Conservation (phyloP, 2,113 vertebrate species). For the Pantherophis guttatus region DNA sequence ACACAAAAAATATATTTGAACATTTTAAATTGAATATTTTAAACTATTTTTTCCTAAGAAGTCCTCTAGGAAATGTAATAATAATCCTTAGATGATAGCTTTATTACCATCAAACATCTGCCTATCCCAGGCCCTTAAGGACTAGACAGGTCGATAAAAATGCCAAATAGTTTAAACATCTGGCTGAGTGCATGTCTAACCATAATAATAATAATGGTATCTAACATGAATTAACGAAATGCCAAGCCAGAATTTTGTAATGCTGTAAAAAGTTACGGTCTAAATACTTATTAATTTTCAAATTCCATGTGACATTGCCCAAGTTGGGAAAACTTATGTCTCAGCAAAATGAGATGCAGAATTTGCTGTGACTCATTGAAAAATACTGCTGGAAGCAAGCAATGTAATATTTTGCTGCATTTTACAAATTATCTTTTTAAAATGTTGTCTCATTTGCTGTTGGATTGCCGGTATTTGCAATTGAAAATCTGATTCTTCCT, state of each 20-base stretch:
- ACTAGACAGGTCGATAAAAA: neutral
- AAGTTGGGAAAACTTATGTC: conserved; percentile 53
- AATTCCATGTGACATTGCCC: conserved; percentile 33
- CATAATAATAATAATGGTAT: neutral
- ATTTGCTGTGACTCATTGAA: neutral
- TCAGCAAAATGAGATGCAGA: neutral
- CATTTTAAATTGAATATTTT: neutral
- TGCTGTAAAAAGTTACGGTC: conserved; percentile 5
- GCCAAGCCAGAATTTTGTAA: neutral
- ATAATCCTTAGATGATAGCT: neutral
- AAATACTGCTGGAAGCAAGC: neutral
- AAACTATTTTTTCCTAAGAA: neutral
- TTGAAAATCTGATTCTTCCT: conserved; percentile 18
- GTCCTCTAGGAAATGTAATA: neutral
- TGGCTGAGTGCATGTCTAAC: neutral
- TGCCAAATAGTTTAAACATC: neutral
- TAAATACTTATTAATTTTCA: conserved; percentile 6
- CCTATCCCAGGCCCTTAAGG: neutral
- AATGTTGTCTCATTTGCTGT: neutral
- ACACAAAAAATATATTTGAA: neutral
- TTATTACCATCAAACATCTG: neutral
- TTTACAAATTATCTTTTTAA: neutral
- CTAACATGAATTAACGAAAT: neutral
- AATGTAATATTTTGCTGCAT: neutral
- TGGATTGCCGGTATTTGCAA: conserved; percentile 1